Base-by-base conservation (phyloP, 2,797 vertebrate genomes). In the Cyclopterus lumpus region DNA sequence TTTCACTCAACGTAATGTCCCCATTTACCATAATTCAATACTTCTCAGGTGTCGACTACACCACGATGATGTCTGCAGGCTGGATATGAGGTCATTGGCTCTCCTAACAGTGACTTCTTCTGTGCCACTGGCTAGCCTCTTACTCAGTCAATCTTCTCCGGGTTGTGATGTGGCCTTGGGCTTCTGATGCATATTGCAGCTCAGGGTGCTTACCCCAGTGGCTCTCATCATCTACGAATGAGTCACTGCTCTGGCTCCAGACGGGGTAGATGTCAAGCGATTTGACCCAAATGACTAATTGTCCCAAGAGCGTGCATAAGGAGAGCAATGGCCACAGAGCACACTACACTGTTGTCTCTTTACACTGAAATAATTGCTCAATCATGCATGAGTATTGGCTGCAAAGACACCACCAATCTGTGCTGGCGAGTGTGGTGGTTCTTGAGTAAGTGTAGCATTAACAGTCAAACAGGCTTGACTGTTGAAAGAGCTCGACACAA, bases 261-360 rank as follows among this genome's bases (percentile, higher is more conserved):
- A 75, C 54, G 1, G 76, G 53, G 69, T 66, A 72, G 70, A 81
- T 87, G 88, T 91, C 88, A 89, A 80, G 68, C 51, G 68, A 77
- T 89, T 85, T 85, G 88, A 90, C 83, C 90, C 79, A 22, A 77
- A 86, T 85, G 81, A 88, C 80, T 89, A 89, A 91, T 91, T 89
- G 78, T 71, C 81, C 77, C 73, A 30, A 77, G 88, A 82, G 51
- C 75, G 68, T 55, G 42, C 48, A 60, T 54, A 49, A 71, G 75
- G 69, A 77, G 77, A 83, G 86, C 83, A 85, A 81, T 85, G 86
- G 70, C 62, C 66, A 72, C 11, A 67, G 71, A 76, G 64, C 64
- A 55, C 73, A 86, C 72, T 70, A 67, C 65, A 15, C 71, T 80
- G 67, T 82, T 71, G 68, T 86, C 66, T 79, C 61, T 64, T 74